These are phyloP conservation scores for Hafferia zeledoni DNA, from an alignment of 2,797 vertebrate species.

Conservation along the genomic window DNA sequence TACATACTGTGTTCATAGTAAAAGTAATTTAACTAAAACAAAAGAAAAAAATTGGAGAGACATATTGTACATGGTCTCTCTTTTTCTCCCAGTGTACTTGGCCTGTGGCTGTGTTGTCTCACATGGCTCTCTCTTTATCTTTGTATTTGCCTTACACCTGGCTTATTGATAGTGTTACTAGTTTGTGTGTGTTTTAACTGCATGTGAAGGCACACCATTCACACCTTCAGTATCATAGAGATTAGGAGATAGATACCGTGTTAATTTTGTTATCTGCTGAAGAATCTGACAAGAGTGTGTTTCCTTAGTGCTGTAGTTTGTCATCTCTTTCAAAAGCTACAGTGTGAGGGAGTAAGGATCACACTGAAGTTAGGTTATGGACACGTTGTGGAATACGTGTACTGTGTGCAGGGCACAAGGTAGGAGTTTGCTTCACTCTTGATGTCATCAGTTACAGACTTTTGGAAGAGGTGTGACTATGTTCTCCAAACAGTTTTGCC, in stretches of 20 bases:
- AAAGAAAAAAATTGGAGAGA: background rate
- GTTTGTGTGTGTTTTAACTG: background rate
- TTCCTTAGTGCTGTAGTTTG: background rate
- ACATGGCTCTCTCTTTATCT: background rate
- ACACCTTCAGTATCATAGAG: background rate
- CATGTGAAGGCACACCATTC: background rate
- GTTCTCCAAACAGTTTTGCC: background rate
- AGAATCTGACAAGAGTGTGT: background rate
- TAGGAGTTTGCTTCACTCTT: background rate
- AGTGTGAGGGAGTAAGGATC: background rate
- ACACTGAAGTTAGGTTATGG: background rate
- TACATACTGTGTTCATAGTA: background rate
- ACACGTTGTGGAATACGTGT: background rate
- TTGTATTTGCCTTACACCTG: background rate
- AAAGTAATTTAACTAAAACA: background rate
- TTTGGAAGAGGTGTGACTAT: background rate
- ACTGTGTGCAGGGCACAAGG: background rate
- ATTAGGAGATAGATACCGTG: background rate
- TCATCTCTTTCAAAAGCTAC: fast-evolving
- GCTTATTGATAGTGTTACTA: background rate
- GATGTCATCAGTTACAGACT: background rate
- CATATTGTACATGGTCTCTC: background rate
- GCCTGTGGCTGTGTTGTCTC: background rate
- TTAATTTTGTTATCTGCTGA: background rate
- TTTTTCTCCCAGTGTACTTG: background rate